These are phyloP conservation scores for Trachemys scripta DNA, from an alignment of 2,113 vertebrate species.

Conservation along the genomic window DNA sequence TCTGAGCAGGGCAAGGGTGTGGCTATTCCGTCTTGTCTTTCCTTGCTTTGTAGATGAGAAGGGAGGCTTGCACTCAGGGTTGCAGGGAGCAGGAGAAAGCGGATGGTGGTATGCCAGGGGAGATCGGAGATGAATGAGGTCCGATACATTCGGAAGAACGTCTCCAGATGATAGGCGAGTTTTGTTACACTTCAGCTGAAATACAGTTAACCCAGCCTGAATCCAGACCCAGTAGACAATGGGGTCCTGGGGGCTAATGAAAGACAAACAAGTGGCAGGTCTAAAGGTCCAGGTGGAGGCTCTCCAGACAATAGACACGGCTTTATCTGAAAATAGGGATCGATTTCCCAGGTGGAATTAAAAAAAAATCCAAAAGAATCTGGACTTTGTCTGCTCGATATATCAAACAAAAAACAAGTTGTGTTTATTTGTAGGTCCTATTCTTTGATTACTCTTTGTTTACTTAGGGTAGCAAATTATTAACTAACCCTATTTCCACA, in stretches of 20 bases:
- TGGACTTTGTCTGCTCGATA: not conserved
- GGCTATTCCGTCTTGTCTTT: not conserved
- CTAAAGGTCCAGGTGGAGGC: not conserved
- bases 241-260: not conserved
- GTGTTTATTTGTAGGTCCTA: not conserved
- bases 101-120: not conserved
- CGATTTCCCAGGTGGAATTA: not conserved
- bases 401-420: no score
- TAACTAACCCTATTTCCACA: not conserved
- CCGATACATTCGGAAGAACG: not conserved
- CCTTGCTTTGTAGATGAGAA: not conserved
- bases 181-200: not conserved
- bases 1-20: no score
- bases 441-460: not conserved
- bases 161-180: not conserved
- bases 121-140: not conserved
- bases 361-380: not conserved
- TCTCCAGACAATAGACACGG: not conserved
- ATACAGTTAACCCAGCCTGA: not conserved
- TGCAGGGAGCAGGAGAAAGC: not conserved
- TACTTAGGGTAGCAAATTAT: not conserved
- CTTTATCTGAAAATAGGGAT: not conserved
- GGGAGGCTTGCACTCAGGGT: not conserved
- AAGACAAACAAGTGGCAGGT: not conserved
- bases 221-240: not conserved